Evolutionary conservation across 2,797 vertebrate species (phyloP).

Genomic region (Stomatorhinus walkeri): DNA sequence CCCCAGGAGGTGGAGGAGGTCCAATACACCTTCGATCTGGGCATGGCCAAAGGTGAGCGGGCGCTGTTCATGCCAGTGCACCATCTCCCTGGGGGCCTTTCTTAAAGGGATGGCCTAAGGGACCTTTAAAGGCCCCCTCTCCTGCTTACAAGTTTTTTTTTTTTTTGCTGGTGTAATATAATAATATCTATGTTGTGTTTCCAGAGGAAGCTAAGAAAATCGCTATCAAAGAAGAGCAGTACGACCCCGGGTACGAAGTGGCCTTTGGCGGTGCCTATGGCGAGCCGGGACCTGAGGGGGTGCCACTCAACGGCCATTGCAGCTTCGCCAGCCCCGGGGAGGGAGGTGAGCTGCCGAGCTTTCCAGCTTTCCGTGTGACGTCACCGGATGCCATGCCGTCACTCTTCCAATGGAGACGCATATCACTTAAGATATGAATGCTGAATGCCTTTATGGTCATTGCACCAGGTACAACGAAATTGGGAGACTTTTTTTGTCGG

Average conservation of each 20-base stretch:
- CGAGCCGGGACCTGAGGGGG: constrained; percentile 30
- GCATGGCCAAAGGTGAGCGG: constrained; percentile 83
- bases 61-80: background rate
- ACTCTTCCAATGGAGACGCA: background rate
- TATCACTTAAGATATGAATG: background rate
- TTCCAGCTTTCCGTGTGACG: background rate
- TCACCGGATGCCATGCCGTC: background rate
- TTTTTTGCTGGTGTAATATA: background rate
- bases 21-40: constrained; percentile 78
- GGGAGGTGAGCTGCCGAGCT: background rate
- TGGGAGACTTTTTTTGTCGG: background rate
- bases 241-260: constrained; percentile 88
- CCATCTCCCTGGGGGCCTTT: background rate
- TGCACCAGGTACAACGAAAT: background rate
- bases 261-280: constrained; percentile 60
- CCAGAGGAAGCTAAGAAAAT: constrained; percentile 92
- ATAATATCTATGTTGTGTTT: background rate
- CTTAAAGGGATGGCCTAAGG: background rate
- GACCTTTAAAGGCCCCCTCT: background rate
- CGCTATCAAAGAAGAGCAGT: constrained; percentile 90
- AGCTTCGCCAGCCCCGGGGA: background rate
- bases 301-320: constrained; percentile 4
- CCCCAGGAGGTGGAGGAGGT: constrained; percentile 64
- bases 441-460: background rate
- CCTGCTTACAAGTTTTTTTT: background rate